Base-by-base conservation (phyloP, 2,797 vertebrate species). In the Protonibea diacanthus region DNA sequence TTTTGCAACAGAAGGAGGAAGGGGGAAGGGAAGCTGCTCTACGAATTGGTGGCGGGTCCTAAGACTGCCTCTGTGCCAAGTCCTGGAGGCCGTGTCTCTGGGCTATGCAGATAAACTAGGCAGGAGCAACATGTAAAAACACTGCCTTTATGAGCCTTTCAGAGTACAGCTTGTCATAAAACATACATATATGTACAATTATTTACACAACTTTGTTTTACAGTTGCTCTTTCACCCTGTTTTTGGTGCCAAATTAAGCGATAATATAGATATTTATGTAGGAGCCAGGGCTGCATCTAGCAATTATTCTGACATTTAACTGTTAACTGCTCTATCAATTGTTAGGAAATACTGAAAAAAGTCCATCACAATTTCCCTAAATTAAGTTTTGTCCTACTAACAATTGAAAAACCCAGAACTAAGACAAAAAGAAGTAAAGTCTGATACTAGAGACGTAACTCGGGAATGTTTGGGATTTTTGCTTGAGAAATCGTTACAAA, bases 1-100 rank as follows among this genome's bases (percentile, higher is more conserved):
- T 81, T 82, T 70, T 64, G 27, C 3, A 55, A 58, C 23, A 80
- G 67, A n/a, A 73, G 45, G 51, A 80, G 48, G 51, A 81, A 81
- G 48, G 51, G 80, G 29, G 58, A 74, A 82, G 47, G 21, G 45
- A 85, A 82, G 76, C 67, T 64, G 48, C 62, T 85, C 55, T 69
- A 52, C 13, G 40, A 49, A 58, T 40, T 48, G 78, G 70, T 74
- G 71, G 70, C 68, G 9, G 66, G 44, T 71, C 59, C 44, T 60
- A 79, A 44, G 18, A 63, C 25, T 2, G 49, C 51, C 58, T 77
- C 42, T 62, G 29, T 48, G 66, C 76, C 72, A 71, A 60, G 68
- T 84, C 76, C 76, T 61, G 44, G 40, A 64, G 45, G 67, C 62
- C 60, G 14, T 44, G 42, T 25, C 23, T 72, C 64, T 70, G 38